Conservation (phyloP, 1,140 invertebrate genomes). For the Dinothrombium tinctorium region DNA sequence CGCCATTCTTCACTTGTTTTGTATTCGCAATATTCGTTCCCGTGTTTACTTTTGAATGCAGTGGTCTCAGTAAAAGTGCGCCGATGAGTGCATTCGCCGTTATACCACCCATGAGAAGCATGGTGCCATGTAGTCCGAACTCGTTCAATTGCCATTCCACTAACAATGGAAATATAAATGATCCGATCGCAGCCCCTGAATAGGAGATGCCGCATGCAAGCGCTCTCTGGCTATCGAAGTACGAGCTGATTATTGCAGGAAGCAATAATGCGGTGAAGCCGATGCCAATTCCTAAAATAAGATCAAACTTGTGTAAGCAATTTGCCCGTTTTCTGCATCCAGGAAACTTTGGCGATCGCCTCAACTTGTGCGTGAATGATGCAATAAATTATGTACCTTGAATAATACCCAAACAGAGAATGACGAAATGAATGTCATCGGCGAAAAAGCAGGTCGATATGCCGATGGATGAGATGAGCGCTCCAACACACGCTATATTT, state of each 20-base stretch:
- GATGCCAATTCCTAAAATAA: constrained; percentile 6
- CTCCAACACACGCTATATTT: constrained; percentile 10
- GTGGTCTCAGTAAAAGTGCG: constrained; percentile 11
- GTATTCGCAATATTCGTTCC: too few species aligned
- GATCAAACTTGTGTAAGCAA: not conserved
- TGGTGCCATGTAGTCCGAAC: constrained; percentile 10
- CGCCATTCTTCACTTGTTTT: too few species aligned
- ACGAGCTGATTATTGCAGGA: constrained; percentile 18
- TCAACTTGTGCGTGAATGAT: too few species aligned
- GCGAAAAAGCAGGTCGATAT: constrained; percentile 12
- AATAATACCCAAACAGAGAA: constrained; percentile 12
- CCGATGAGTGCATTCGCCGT: constrained; percentile 9
- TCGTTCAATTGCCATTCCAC: constrained; percentile 17
- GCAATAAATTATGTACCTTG: constrained; percentile 8
- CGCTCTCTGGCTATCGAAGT: constrained; percentile 19
- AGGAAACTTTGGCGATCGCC: too few species aligned
- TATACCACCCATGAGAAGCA: constrained; percentile 14
- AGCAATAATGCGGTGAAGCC: constrained; percentile 5
- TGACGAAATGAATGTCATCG: constrained; percentile 7
- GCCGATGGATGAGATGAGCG: constrained; percentile 9
- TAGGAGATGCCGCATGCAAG: constrained; percentile 20
- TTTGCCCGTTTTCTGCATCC: too few species aligned
- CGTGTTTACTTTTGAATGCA: too few species aligned
- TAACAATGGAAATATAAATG: constrained; percentile 19
- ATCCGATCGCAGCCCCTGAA: constrained; percentile 19